Evolutionary conservation across 1,140 invertebrate species (phyloP).

Genomic region (Chelonus insularis): DNA sequence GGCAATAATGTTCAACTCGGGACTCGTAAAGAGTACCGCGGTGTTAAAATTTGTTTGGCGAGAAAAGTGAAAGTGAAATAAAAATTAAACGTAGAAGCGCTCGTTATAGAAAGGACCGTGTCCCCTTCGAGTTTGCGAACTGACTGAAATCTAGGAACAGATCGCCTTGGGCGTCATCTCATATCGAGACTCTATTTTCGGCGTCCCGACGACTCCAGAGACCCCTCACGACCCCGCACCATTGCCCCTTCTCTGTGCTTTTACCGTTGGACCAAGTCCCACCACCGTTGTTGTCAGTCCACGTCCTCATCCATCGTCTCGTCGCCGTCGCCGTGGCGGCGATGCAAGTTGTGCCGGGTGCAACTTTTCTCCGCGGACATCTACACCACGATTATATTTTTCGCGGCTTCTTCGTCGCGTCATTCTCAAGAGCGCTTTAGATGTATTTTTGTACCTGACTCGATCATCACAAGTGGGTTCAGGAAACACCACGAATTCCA

Average conservation of each 20-base stretch:
- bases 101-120: conserved; percentile 35
- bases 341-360: conserved; percentile 57
- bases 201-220: conserved; percentile 60
- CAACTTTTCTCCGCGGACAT: conserved; percentile 50
- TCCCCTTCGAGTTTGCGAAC: conserved; percentile 58
- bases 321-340: conserved; percentile 9
- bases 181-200: conserved; percentile 60
- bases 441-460: conserved; percentile 25
- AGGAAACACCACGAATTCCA: conserved; percentile 17
- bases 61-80: background rate
- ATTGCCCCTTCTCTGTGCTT: conserved; percentile 40
- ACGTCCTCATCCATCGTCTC: conserved; percentile 44
- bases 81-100: background rate
- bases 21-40: background rate
- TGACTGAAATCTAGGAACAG: conserved; percentile 61
- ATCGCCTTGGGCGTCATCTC: conserved; percentile 56
- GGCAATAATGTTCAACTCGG: background rate
- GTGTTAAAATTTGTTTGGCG: background rate
- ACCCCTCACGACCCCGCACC: conserved; percentile 39
- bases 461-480: background rate
- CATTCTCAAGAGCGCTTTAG: conserved; percentile 7
- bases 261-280: conserved; percentile 37
- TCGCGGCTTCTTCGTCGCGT: conserved; percentile 9
- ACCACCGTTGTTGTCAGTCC: conserved; percentile 43
- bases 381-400: conserved; percentile 22